Evolutionary conservation across 2,888 invertebrate species (phyloP), one percentile per base, ranked within the genome.

Genomic region (Hypolimnas misippus): DNA sequence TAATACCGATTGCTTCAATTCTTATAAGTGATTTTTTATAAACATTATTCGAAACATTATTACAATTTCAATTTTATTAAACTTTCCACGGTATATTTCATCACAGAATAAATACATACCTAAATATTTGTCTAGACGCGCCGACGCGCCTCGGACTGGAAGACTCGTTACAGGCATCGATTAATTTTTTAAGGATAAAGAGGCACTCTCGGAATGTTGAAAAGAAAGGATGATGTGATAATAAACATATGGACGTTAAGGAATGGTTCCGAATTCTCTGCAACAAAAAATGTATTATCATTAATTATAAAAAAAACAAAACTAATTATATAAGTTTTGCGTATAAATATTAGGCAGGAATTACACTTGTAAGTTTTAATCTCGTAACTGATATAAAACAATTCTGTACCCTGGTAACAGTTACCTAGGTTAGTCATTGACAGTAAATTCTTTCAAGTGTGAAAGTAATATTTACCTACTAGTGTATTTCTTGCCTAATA

Each of bases 171-270:
- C 99, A 99, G 63, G 98, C 98, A 90, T 99, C 99, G 76, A 99
- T 98, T 72, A 99, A 93, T 82, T 97, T 97, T 89, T 98, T 97
- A 78, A 99, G 93, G 75, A 98, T 96, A 92, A 97, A 97, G 75
- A 99, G 95, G 93, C 99, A 98, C 93, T 99, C 98, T 71, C 99
- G 96, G 93, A 99, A 99, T 78, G 97, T 98, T 68, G 99, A 97
- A 91, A 99, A 98, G 92, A 99, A 99, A 38, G 99, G 99, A 93
- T 99, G 99, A 93, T 99, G 99, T 67, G 99, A 99, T 62, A 99
- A 94, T 73, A 99, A 95, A 92, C 99, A 99, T 62, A 99, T 93
- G 53, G 99, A 99, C 40, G 99, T 99, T 72, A 99, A 92, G 12
- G 99, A 98, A 86, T 98, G 97, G 88, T 97, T 98, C 75, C 97